phyloP scores from a whole-genome alignment of 2,888 invertebrate species.

The Caenorhabditis japonica region DNA sequence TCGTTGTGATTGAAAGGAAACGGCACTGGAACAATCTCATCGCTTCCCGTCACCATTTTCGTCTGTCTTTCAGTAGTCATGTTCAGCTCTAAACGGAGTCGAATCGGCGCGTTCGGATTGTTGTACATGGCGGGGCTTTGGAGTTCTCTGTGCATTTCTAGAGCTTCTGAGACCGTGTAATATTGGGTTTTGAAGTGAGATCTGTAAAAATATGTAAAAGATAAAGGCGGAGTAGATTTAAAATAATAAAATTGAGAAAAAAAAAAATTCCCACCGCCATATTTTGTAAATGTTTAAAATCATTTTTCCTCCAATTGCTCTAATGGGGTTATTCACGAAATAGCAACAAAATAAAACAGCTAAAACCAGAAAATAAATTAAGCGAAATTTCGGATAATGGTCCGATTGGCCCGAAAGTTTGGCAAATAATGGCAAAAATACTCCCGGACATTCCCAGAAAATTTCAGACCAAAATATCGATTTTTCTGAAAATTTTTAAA shows the following conservation, averaged over 20 bases:
- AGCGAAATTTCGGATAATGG: no score
- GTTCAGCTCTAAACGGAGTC: slow-evolving; percentile 85
- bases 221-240: no score
- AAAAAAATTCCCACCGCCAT: no score
- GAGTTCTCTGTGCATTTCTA: slow-evolving; percentile 85
- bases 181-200: slow-evolving; percentile 79
- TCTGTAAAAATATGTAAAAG: slow-evolving; percentile 49
- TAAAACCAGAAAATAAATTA: no score
- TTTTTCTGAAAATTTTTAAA: no score
- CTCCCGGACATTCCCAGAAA: no score
- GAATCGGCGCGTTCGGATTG: slow-evolving; percentile 84
- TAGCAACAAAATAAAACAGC: no score
- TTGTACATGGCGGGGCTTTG: slow-evolving; percentile 86
- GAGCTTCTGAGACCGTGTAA: slow-evolving; percentile 85
- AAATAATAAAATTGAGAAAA: not conserved
- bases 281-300: no score
- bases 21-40: slow-evolving; percentile 75
- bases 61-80: slow-evolving; percentile 84
- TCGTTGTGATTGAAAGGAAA: slow-evolving; percentile 75
- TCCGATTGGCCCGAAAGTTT: no score
- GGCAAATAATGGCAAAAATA: no score
- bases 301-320: not conserved
- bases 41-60: slow-evolving; percentile 72
- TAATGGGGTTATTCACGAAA: no score
- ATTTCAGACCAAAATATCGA: no score